phyloP scores from a whole-genome alignment of 2,888 invertebrate genomes.

The Isoperla grammatica region DNA sequence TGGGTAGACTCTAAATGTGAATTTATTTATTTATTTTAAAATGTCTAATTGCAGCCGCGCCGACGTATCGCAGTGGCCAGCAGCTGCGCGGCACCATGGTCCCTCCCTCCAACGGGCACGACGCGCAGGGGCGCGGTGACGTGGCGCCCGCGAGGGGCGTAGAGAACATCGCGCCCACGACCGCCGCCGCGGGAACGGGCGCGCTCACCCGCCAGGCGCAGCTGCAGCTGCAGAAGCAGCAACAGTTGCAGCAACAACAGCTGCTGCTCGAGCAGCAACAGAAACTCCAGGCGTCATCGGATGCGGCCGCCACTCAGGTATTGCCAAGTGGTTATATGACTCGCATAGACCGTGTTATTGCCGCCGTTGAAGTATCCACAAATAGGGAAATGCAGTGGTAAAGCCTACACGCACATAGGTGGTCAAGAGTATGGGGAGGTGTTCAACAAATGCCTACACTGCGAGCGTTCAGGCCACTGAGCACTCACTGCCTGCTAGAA shows the following conservation, averaged over 20 bases:
- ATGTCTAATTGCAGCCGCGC: neutral
- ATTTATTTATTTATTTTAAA: too few relatives aligned
- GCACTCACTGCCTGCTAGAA: too few relatives aligned
- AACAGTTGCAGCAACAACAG: neutral
- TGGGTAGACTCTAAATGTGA: too few relatives aligned
- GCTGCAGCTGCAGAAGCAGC: slow-evolving; percentile 13
- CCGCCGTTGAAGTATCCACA: too few relatives aligned
- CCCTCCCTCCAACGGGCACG: neutral
- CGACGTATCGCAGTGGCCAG: neutral
- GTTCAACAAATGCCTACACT: too few relatives aligned
- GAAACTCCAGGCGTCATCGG: slow-evolving; percentile 12
- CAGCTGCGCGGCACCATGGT: neutral
- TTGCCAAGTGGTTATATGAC: too few relatives aligned
- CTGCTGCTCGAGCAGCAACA: slow-evolving; percentile 10
- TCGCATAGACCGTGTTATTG: too few relatives aligned
- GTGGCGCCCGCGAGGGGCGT: slow-evolving; percentile 46
- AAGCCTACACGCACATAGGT: too few relatives aligned
- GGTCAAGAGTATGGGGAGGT: neutral
- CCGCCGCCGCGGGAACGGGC: slow-evolving; percentile 33
- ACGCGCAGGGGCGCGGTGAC: neutral
- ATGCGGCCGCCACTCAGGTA: slow-evolving; percentile 40
- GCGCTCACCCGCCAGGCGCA: slow-evolving; percentile 15
- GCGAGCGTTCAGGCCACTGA: too few relatives aligned
- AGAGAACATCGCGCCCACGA: slow-evolving; percentile 55
- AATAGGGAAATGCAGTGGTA: too few relatives aligned